A percentile compares a stretch with the other conserved stretches of the same genome.
phyloP scores from a whole-genome alignment of 2,797 vertebrate genomes.

The Pipistrellus nathusii region DNA sequence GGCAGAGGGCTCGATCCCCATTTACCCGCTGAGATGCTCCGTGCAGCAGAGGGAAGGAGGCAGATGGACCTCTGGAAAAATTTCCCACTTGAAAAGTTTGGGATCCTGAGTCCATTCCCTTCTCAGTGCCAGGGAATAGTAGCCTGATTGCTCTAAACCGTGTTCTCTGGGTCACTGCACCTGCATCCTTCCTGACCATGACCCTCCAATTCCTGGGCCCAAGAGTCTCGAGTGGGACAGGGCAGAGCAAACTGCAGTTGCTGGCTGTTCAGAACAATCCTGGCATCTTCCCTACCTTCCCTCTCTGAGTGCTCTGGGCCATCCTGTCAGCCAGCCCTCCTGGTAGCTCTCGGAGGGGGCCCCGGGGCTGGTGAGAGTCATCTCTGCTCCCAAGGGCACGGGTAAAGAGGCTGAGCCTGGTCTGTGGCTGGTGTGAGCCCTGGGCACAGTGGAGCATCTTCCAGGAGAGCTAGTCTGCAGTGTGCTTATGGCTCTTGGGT shows the following conservation, averaged over 20 bases:
- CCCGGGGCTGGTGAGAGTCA: accelerated
- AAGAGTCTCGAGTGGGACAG: background rate
- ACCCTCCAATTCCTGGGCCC: background rate
- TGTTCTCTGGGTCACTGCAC: background rate
- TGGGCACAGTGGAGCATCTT: background rate
- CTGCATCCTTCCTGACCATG: background rate
- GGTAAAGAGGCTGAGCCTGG: background rate
- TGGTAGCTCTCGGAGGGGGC: background rate
- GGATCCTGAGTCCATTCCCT: background rate
- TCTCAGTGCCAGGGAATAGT: background rate
- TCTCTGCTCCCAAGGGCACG: background rate
- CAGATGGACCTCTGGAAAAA: constrained; percentile 33
- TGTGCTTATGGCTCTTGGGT: too few species aligned
- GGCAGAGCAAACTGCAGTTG: background rate
- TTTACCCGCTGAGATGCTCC: accelerated
- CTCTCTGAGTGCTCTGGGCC: background rate
- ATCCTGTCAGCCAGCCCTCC: too few species aligned
- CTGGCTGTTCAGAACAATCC: background rate
- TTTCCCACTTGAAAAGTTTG: constrained; percentile 58
- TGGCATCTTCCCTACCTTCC: background rate
- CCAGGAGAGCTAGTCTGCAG: background rate
- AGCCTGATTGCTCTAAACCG: background rate
- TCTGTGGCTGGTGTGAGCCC: background rate
- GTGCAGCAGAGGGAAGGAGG: background rate
- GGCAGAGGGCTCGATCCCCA: background rate